phyloP scores from a whole-genome alignment of 2,113 vertebrate species.

The Oreochromis spilurus region DNA sequence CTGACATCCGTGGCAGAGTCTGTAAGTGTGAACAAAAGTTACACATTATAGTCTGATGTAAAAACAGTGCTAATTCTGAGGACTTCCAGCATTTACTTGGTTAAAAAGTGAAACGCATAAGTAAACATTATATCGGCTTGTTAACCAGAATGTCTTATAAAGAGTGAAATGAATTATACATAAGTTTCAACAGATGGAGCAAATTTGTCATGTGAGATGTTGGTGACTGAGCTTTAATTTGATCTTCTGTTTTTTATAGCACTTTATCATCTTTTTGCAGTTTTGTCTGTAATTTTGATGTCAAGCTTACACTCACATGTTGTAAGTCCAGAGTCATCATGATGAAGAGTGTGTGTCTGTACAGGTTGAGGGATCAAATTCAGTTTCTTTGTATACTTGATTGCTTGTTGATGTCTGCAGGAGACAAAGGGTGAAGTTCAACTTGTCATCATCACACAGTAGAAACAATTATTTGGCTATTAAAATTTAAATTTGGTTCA shows the following conservation, averaged over 20 bases:
- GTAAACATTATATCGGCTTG: not conserved
- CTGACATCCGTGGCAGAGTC: not conserved
- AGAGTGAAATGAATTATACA: not conserved
- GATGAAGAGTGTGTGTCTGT: not conserved
- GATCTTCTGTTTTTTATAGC: not conserved
- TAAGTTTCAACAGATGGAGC: not conserved
- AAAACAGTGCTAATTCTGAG: not conserved
- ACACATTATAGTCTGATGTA: not conserved
- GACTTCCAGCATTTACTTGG: not conserved
- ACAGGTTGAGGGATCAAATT: not conserved
- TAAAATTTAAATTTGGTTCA: too few species aligned
- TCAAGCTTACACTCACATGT: not conserved
- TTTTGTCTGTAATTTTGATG: not conserved
- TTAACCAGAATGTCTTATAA: not conserved
- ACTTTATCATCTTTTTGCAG: not conserved
- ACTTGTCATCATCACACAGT: not conserved
- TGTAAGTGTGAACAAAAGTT: not conserved
- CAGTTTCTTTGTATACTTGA: not conserved
- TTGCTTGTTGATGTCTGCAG: not conserved
- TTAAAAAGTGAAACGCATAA: not conserved
- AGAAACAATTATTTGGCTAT: not conserved
- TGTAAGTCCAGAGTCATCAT: not conserved
- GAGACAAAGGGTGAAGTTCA: not conserved
- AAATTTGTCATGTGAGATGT: not conserved
- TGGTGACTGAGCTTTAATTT: not conserved